Percentiles rank a stretch among this genome's conserved stretches.
Conservation (phyloP, 2,797 vertebrate species). For the Gymnoscopelus braueri region DNA sequence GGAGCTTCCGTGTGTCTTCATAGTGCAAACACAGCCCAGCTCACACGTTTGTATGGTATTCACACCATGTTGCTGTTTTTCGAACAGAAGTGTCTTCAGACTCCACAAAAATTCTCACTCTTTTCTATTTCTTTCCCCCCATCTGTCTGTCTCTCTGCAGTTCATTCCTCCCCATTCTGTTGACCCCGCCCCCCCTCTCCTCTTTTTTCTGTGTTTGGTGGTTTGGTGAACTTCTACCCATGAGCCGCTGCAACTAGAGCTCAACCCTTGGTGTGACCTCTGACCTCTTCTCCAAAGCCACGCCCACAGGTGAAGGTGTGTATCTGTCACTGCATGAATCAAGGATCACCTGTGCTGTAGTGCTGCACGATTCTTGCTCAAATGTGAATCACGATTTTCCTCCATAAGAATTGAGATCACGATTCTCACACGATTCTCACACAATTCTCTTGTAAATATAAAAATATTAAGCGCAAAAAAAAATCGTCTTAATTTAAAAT, state of each 20-base stretch:
- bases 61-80: conserved; percentile 67
- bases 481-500: no score
- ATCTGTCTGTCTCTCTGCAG: conserved; percentile 48
- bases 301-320: conserved; percentile 74
- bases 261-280: conserved; percentile 62
- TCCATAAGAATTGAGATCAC: no score
- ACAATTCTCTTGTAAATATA: no score
- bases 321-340: conserved; percentile 41
- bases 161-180: conserved; percentile 42
- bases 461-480: no score
- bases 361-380: no score
- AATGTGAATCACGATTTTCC: no score
- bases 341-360: conserved; percentile 78
- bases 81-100: conserved; percentile 30
- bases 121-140: neutral
- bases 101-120: conserved; percentile 21
- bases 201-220: conserved; percentile 62
- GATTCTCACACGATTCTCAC: no score
- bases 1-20: conserved; percentile 42
- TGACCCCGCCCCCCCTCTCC: neutral
- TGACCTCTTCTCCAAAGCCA: conserved; percentile 72
- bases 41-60: conserved; percentile 60
- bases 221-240: conserved; percentile 64
- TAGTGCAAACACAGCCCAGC: conserved; percentile 40
- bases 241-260: conserved; percentile 66